Conservation (phyloP, 1,140 invertebrate genomes). For the Schlechtendalia chinensis region DNA sequence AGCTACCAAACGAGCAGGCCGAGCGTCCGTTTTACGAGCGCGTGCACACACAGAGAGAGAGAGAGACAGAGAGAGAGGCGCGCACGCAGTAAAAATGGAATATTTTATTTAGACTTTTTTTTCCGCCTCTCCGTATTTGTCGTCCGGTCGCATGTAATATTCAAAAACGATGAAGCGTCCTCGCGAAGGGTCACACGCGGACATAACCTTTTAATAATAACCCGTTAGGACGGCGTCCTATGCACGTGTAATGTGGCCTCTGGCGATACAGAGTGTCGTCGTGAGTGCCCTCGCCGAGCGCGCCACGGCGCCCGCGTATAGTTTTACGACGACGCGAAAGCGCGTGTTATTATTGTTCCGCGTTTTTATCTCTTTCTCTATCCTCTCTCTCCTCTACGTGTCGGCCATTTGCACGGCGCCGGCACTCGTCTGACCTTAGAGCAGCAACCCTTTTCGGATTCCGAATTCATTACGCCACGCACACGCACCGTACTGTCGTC, state of each 20-base stretch:
- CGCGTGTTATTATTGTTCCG: too few species aligned
- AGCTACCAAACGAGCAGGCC: too few species aligned
- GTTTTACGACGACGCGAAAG: too few species aligned
- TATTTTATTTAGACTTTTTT: conserved; percentile 18
- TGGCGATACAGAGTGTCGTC: not conserved
- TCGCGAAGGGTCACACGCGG: not conserved
- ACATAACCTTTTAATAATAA: conserved; percentile 27
- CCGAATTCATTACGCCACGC: not conserved
- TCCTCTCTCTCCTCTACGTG: too few species aligned
- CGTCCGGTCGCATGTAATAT: not conserved
- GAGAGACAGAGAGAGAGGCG: too few species aligned
- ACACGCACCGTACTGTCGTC: not conserved
- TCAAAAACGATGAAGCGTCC: not conserved
- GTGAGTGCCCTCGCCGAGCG: too few species aligned
- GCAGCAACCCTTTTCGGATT: too few species aligned
- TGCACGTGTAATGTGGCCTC: not conserved
- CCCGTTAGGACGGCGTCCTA: not conserved
- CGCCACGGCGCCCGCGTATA: too few species aligned
- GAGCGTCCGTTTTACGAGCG: not conserved
- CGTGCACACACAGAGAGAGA: too few species aligned
- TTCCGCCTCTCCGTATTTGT: not conserved
- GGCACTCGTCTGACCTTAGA: too few species aligned
- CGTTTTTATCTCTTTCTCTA: not conserved
- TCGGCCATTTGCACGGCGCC: too few species aligned
- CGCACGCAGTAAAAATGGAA: not conserved